phyloP scores from a whole-genome alignment of 2,113 vertebrate species.

The Fregetta grallaria region DNA sequence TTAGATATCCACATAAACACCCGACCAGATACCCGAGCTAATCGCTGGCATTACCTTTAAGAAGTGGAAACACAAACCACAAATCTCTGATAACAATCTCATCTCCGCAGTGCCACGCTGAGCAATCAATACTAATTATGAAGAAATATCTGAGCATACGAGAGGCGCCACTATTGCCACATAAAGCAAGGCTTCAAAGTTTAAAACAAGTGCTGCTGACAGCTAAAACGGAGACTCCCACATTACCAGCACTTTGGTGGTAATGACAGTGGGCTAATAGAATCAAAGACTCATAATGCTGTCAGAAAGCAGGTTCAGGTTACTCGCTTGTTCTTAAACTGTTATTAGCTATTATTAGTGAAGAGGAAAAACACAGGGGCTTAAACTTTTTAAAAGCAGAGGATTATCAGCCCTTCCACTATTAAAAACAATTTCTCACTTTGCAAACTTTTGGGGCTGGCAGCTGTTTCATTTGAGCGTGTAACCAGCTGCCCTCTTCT shows the following conservation, averaged over 20 bases:
- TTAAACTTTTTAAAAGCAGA: constrained; percentile 64
- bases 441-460: constrained; percentile 49
- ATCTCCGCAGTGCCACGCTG: not conserved
- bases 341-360: constrained; percentile 62
- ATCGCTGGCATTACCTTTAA: not conserved
- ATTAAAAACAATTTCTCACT: constrained; percentile 72
- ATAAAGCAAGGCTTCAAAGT: constrained; percentile 39
- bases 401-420: constrained; percentile 65
- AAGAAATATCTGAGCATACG: not conserved
- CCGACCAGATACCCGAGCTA: not conserved
- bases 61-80: not conserved
- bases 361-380: constrained; percentile 50
- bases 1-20: not conserved
- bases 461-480: constrained; percentile 64
- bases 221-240: constrained; percentile 50
- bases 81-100: not conserved
- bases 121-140: constrained; percentile 37
- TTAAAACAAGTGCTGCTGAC: constrained; percentile 40
- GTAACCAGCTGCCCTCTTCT: constrained; percentile 64
- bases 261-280: constrained; percentile 61
- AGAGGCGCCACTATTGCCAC: constrained; percentile 33
- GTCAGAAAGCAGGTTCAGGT: constrained; percentile 61
- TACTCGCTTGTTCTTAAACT: constrained; percentile 50
- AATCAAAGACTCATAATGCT: constrained; percentile 58
- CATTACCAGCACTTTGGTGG: constrained; percentile 43